A percentile compares a stretch with the other conserved stretches of the same genome.
phyloP scores from a whole-genome alignment of 2,888 invertebrate species.

The Antheraea yamamai region DNA sequence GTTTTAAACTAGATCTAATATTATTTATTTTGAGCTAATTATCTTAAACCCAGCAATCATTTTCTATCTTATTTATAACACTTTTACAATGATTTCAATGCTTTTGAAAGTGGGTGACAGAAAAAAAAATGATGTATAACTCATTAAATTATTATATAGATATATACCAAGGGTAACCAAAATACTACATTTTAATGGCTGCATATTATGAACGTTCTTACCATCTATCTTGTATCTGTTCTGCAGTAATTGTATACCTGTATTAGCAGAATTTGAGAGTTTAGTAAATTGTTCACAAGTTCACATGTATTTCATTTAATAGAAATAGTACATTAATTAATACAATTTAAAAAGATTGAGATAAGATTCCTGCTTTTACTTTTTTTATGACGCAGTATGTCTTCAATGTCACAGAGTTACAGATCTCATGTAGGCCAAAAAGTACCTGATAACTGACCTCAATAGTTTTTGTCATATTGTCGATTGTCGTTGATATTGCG shows the following conservation, averaged over 20 bases:
- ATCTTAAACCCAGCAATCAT: neutral
- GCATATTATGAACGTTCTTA: no score
- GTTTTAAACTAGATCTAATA: neutral
- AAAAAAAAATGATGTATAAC: no score
- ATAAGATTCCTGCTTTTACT: neutral
- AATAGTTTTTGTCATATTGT: slow-evolving; percentile 2
- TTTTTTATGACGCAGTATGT: neutral
- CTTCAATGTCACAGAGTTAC: neutral
- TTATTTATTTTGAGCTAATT: neutral
- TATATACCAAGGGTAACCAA: no score
- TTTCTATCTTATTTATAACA: neutral
- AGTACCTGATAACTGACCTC: neutral
- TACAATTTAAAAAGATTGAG: neutral
- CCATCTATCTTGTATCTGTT: neutral
- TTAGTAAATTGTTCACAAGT: neutral
- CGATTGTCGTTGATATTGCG: neutral
- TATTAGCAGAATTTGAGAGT: neutral
- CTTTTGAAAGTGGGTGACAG: neutral
- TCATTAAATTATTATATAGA: no score
- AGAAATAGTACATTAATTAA: neutral
- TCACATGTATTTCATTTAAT: neutral
- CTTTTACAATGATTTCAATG: neutral
- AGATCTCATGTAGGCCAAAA: neutral
- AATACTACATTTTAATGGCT: no score
- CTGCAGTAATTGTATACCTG: neutral